A percentile compares a stretch with the other conserved stretches of the same genome.
phyloP scores from a whole-genome alignment of 2,888 invertebrate species.

The Drosophila meridionalis region DNA sequence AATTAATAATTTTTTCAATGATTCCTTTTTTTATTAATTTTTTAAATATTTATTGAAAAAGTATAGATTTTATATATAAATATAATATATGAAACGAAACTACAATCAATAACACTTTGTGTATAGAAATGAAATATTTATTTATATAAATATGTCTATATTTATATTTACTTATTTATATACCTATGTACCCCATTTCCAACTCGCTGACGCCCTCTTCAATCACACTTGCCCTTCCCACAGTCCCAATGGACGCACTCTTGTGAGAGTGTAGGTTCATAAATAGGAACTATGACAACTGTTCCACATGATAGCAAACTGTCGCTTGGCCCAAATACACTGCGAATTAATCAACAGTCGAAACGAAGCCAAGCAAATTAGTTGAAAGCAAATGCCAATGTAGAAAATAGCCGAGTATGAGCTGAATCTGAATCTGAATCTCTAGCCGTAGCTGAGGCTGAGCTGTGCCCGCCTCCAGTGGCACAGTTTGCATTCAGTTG shows the following conservation, averaged over 20 bases:
- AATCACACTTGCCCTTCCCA: not conserved
- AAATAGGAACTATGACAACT: slow-evolving; percentile 17
- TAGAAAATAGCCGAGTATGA: slow-evolving; percentile 8
- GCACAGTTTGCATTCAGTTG: slow-evolving; percentile 53
- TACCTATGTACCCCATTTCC: not conserved
- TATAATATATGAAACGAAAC: too few relatives aligned
- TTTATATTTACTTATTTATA: not conserved
- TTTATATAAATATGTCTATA: not conserved
- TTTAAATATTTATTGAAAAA: too few relatives aligned
- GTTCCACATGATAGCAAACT: slow-evolving; percentile 34
- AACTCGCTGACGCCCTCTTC: not conserved
- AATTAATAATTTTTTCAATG: too few relatives aligned
- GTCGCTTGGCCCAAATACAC: slow-evolving; percentile 70
- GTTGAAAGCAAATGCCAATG: slow-evolving; percentile 71
- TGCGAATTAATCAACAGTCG: slow-evolving; percentile 65
- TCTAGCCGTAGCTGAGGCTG: slow-evolving; percentile 2
- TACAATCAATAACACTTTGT: too few relatives aligned
- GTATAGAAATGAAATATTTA: too few relatives aligned
- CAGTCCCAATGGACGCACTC: not conserved
- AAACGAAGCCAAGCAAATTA: slow-evolving; percentile 68
- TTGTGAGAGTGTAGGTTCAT: slow-evolving; percentile 7
- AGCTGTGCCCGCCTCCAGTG: slow-evolving; percentile 30
- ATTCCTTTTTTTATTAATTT: too few relatives aligned
- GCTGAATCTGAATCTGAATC: not conserved
- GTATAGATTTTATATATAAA: too few relatives aligned